phyloP scores from a whole-genome alignment of 1,140 invertebrate species.

The Steinernema khuongi region DNA sequence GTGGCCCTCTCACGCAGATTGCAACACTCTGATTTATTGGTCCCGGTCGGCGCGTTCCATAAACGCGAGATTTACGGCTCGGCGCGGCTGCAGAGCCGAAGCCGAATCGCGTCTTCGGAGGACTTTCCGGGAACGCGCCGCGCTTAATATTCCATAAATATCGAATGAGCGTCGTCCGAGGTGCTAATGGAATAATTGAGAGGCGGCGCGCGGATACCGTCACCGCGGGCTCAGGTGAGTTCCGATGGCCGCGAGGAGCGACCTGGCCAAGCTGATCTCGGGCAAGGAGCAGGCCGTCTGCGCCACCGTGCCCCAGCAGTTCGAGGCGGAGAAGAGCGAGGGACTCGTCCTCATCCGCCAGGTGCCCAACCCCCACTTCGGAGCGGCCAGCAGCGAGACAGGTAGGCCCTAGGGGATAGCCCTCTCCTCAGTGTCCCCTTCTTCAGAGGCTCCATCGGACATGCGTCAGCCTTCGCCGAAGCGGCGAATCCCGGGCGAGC shows the following conservation, averaged over 20 bases:
- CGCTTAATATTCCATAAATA: slow-evolving; percentile 15
- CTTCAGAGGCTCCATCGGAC: background rate
- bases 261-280: background rate
- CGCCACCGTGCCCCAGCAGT: background rate
- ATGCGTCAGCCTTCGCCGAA: background rate
- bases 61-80: background rate
- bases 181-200: slow-evolving; percentile 15
- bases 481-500: background rate
- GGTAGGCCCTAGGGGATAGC: background rate
- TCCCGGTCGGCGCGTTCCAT: no score
- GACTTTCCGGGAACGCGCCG: background rate
- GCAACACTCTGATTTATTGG: no score
- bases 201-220: background rate
- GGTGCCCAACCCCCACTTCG: background rate
- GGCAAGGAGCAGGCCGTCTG: background rate
- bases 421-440: background rate
- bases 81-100: background rate
- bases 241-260: background rate
- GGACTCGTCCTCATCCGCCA: background rate
- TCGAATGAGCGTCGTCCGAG: background rate
- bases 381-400: background rate
- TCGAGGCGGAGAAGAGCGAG: background rate
- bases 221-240: background rate
- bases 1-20: background rate
- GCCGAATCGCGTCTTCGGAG: background rate